Base-by-base conservation (phyloP, 2,113 vertebrate genomes). In the Phycodurus eques region DNA sequence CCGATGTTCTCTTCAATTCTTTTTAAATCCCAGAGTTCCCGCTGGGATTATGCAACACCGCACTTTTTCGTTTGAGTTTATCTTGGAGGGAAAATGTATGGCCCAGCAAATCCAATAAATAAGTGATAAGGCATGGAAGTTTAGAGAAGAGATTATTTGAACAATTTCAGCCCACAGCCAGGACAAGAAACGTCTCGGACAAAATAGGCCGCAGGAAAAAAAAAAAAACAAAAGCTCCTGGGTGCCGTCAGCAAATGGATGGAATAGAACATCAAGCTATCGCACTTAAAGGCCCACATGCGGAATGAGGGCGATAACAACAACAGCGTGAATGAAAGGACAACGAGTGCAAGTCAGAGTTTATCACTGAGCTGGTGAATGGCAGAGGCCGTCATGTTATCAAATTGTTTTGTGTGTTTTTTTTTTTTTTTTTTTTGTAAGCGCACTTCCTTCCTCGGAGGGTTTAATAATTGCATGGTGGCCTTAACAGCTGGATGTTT, bases 81-180 rank as follows among this genome's bases (percentile, higher is more conserved):
- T 90, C 83, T 89, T 72, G 85, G 78, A 87, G 76, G 75, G 73
- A 76, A 85, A 90, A 90, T 87, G 85, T 86, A 79, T 86, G 79
- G 85, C 83, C 88, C 85, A 85, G 81, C 73, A 84, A 81, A 88
- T 88, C 80, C 84, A 84, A 84, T 91, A 89, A 90, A 92, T 90
- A 92, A 89, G 75, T 88, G 85, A 92, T 92, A 86, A 91, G 79
- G 72, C 65, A 82, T 84, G 82, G 79, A 86, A 84, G 80, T 88
- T 88, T 54, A 75, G 71, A 69, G 85, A 79, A 74, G 77, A 73
- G 82, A 81, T 81, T 84, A 87, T 90, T 87, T 86, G 85, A 90
- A 86, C 88, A 87, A 83, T 88, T 84, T 86, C 86, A 87, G 82
- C 87, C 84, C 87, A 73, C 75, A 73, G 87, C 88, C 47, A 57